phyloP scores from a whole-genome alignment of 2,113 vertebrate species.

The Corythoichthys haematopterus region DNA sequence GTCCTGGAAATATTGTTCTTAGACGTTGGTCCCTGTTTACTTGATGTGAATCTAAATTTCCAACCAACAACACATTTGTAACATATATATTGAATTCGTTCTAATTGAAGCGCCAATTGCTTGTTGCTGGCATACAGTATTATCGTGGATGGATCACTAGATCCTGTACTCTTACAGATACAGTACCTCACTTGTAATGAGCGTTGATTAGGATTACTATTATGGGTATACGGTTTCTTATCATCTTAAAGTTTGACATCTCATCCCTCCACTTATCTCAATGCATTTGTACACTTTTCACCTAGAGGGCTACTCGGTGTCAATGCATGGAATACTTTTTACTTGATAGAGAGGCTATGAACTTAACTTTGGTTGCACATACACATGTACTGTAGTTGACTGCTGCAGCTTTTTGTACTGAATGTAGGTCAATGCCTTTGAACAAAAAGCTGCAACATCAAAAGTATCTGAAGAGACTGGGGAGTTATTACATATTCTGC shows the following conservation, averaged over 20 bases:
- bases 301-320: background rate
- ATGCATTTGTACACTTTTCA: slow-evolving; percentile 3
- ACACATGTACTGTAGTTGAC: slow-evolving; percentile 21
- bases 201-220: too few relatives aligned
- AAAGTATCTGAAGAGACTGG: slow-evolving; percentile 50
- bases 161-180: too few relatives aligned
- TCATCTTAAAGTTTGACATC: background rate
- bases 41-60: background rate
- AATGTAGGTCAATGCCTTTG: slow-evolving; percentile 66
- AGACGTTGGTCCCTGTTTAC: background rate
- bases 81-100: too few relatives aligned
- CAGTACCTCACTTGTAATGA: too few relatives aligned
- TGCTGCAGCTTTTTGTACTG: slow-evolving; percentile 36
- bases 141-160: too few relatives aligned
- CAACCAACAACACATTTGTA: too few relatives aligned
- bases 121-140: too few relatives aligned
- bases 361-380: slow-evolving; percentile 18
- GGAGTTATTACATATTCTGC: slow-evolving; percentile 35
- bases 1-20: background rate
- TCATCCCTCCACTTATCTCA: background rate
- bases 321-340: background rate
- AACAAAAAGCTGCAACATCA: slow-evolving; percentile 54
- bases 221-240: background rate
- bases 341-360: slow-evolving; percentile 5
- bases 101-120: too few relatives aligned